Base-by-base conservation (phyloP, 1,140 invertebrate genomes). In the Tribolium madens region DNA sequence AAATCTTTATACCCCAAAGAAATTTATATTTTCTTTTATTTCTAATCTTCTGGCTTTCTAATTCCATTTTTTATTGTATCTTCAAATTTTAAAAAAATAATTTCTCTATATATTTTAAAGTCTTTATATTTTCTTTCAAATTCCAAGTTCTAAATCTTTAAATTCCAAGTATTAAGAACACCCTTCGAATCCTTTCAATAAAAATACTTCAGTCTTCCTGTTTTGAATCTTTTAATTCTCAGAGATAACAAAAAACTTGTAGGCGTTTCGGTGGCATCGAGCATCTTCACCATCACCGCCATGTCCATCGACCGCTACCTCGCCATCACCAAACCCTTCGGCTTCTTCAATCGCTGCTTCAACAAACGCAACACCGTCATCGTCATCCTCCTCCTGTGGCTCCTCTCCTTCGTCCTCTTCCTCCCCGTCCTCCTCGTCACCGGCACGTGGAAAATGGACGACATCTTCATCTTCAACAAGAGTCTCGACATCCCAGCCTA, bases 241-340 rank as follows among this genome's bases (percentile, higher is more conserved):
- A n/a, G n/a, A n/a, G n/a, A n/a, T 36, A 36, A 21, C 1, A 21
- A 21, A 21, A 9, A 36, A 9, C 71, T 85, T 85, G 5, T 86
- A 94, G 93, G 92, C 46, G 91, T 94, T 4, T 90, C 92, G 6
- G 93, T 94, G 0, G 91, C 91, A 0, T 91, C 92, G 1, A 93
- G 92, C 77, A 91, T 94, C 18, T 94, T 93, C 84, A 94, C 93
- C 0, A 93, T 95, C 73, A 92, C 91, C 0, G 91, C 92, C 0
- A 93, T 95, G 91, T 93, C 92, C 33, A 87, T 94, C 14, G 93
- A 94, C 83, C 87, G 93, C 31, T 93, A 91, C 80, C 84, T 94
- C 47, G 93, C 93, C 4, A 94, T 95, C 78, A 89, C 91, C 46
- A 91, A 92, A 84, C 92, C 93, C 0, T 91, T 94, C 71, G 88